Evolutionary conservation across 2,888 invertebrate genomes (phyloP).

Genomic region (Schrankia costaestrigalis): DNA sequence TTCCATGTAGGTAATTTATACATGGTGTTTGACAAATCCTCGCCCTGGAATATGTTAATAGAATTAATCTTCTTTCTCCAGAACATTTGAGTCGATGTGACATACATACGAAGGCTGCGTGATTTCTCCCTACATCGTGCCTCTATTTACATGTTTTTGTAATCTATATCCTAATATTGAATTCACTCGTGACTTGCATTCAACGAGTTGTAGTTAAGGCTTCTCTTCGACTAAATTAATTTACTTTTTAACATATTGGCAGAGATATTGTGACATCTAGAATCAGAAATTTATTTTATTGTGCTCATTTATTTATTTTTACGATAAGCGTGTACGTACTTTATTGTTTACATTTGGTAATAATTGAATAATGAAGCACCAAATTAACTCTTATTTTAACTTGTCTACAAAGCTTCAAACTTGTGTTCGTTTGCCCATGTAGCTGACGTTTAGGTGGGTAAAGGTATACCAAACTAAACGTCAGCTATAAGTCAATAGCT

Average conservation of each 20-base stretch:
- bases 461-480: no score
- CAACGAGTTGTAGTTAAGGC: slow-evolving; percentile 41
- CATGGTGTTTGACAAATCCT: slow-evolving; percentile 7
- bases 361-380: no score
- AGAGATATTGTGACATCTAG: slow-evolving; percentile 64
- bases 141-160: slow-evolving; percentile 66
- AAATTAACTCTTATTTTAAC: no score
- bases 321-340: no score
- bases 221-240: slow-evolving; percentile 55
- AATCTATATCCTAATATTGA: slow-evolving; percentile 64
- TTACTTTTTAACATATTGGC: slow-evolving; percentile 56
- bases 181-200: slow-evolving; percentile 68
- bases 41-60: slow-evolving; percentile 26
- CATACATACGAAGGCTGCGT: slow-evolving; percentile 20
- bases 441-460: no score
- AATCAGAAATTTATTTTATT: no score
- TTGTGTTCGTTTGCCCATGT: no score
- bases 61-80: slow-evolving; percentile 23
- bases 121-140: slow-evolving; percentile 33
- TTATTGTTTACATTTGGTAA: no score
- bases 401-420: no score
- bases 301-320: no score
- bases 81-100: slow-evolving; percentile 19
- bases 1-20: slow-evolving; percentile 1
- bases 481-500: no score